These are phyloP conservation scores for Anoplopoma fimbria DNA, from an alignment of 2,113 vertebrate genomes.

Conservation along the genomic window DNA sequence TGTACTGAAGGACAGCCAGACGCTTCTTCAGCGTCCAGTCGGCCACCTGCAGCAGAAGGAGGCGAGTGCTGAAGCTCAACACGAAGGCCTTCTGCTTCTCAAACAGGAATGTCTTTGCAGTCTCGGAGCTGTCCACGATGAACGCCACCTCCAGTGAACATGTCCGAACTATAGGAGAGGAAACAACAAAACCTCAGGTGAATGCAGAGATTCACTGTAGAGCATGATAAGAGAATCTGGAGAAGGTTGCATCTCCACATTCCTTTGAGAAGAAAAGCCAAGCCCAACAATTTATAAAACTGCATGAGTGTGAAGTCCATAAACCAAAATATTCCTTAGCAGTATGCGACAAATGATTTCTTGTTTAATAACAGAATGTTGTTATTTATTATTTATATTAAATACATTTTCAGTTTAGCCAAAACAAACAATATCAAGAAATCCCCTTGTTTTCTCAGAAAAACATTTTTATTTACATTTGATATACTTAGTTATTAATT, in stretches of 20 bases:
- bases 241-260: neutral
- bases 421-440: neutral
- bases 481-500: neutral
- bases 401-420: neutral
- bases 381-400: neutral
- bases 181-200: slow-evolving; percentile 2
- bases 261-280: neutral
- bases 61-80: slow-evolving; percentile 79
- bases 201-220: neutral
- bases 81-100: slow-evolving; percentile 89
- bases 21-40: slow-evolving; percentile 79
- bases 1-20: slow-evolving; percentile 90
- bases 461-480: neutral
- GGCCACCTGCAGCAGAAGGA: slow-evolving; percentile 80
- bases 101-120: slow-evolving; percentile 85
- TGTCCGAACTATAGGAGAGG: slow-evolving; percentile 72
- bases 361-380: neutral
- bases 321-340: neutral
- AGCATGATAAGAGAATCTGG: neutral
- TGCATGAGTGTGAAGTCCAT: neutral
- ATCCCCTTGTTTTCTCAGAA: neutral
- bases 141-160: slow-evolving; percentile 89
- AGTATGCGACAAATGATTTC: neutral
- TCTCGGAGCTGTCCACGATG: slow-evolving; percentile 94
- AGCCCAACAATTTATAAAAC: neutral